Evolutionary conservation across 2,797 vertebrate genomes (phyloP), one percentile per base, ranked within the genome.

Genomic region (Clamator glandarius): DNA sequence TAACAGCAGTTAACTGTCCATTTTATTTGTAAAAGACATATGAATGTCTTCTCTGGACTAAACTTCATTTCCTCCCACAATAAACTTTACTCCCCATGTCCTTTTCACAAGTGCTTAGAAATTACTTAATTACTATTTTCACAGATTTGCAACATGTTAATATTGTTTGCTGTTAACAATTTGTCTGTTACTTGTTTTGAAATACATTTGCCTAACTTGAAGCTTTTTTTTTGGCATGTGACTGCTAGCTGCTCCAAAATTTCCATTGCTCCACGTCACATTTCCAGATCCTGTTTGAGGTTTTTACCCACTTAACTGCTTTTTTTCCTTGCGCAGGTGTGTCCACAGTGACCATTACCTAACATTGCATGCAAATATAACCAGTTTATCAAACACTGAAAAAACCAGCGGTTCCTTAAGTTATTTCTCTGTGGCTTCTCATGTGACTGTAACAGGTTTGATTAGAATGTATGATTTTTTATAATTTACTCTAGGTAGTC

Each of bases 1-100:
- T 85, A 88, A 90, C 44, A 58, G 76, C 80, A 51, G 58, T 76
- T 90, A 89, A 82, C 74, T 91, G 48, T 66, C 42, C 26, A 26
- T 96, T 92, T 75, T 12, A 15, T 86, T 88, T 94, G n/a, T 73
- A 50, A 86, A 87, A 72, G 33, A 75, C 10, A 48, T 35, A 58
- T 55, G 14, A 44, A 67, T 62, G 80, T 48, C 57, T 42, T 88
- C 46, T 83, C 25, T 76, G 46, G 51, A 59, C 58, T 79, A 41
- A 94, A 74, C 26, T 79, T 15, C 51, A 6, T 92, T 95, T 85
- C 42, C 85, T 16, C 6, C 35, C 61, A 57, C 62, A 29, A 8
- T 29, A 41, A 76, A 11, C 28, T 77, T 89, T 85, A 52, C 20
- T 78, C 2, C n/a, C 25, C 19, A 6, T 79, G 23, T 82, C 24